Percentiles rank a stretch among this genome's conserved stretches.
These are phyloP conservation scores for Enoplosus armatus DNA, from an alignment of 2,797 vertebrate genomes.

Conservation along the genomic window DNA sequence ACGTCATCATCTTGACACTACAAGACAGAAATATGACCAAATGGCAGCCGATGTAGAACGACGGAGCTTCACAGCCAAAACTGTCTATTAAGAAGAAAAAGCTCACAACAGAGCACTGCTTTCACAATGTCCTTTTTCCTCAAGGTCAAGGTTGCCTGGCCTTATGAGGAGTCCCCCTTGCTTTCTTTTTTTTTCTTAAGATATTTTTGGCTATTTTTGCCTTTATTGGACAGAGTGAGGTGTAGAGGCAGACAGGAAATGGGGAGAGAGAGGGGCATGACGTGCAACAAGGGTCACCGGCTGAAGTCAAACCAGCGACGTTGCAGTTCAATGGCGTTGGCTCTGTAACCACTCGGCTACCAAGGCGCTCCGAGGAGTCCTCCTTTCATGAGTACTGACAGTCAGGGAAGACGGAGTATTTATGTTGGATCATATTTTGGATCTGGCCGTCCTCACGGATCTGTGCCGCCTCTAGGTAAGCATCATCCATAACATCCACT, in stretches of 20 bases:
- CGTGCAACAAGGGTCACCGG: no score
- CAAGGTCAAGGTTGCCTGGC: slow-evolving; percentile 30
- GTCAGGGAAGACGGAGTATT: slow-evolving; percentile 1
- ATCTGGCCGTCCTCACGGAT: background rate
- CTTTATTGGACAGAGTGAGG: no score
- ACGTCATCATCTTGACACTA: slow-evolving; percentile 5
- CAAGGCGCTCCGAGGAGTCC: no score
- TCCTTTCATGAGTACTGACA: slow-evolving; percentile 19
- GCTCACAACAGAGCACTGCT: background rate
- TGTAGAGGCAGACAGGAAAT: no score
- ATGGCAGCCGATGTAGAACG: slow-evolving; percentile 4
- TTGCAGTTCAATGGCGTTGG: no score
- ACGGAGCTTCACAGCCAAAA: background rate
- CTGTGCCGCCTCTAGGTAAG: background rate
- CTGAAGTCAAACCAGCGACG: no score
- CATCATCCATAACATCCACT: background rate
- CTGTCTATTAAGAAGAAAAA: background rate
- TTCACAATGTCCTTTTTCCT: slow-evolving; percentile 35
- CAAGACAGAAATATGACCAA: slow-evolving; percentile 15
- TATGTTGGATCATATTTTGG: slow-evolving; percentile 1
- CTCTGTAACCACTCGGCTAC: no score
- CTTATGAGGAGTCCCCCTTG: slow-evolving; percentile 20
- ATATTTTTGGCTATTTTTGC: no score
- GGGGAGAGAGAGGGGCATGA: no score
- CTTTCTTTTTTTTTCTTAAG: no score